A percentile compares a stretch with the other conserved stretches of the same genome.
Conservation (phyloP, 2,888 invertebrate species). For the Steinernema hermaphroditum region DNA sequence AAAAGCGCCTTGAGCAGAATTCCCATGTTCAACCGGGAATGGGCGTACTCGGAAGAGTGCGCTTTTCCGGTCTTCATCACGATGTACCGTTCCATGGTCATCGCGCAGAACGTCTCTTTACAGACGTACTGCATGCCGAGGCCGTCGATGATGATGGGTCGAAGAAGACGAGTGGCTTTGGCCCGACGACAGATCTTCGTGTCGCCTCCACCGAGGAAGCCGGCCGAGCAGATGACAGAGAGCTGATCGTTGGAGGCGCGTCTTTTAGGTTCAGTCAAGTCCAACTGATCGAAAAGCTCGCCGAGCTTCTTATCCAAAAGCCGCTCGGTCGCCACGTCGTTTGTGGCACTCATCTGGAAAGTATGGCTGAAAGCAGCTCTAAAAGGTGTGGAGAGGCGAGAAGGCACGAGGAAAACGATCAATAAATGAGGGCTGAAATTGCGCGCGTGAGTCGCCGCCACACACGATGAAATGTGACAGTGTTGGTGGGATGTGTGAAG, state of each 20-base stretch:
- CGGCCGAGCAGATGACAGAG: background rate
- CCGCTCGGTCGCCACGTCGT: too few species aligned
- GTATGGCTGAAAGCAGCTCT: too few species aligned
- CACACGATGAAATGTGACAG: too few species aligned
- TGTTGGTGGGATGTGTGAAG: background rate
- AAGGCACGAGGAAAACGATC: too few species aligned
- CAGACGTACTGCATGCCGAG: background rate
- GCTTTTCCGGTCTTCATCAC: background rate
- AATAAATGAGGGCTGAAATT: too few species aligned
- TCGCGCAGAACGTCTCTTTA: background rate
- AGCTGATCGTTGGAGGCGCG: background rate
- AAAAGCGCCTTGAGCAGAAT: background rate
- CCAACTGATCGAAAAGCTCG: too few species aligned
- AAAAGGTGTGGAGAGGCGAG: too few species aligned
- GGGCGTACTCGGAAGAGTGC: background rate
- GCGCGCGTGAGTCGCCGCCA: too few species aligned
- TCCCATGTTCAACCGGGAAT: background rate
- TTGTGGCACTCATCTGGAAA: too few species aligned
- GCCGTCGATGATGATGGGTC: constrained; percentile 11
- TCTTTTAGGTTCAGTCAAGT: too few species aligned
- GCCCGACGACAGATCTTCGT: background rate
- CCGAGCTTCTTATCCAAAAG: too few species aligned
- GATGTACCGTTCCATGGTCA: background rate
- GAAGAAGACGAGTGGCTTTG: background rate
- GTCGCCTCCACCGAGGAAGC: background rate